Conservation (phyloP, 2,113 vertebrate species). For the Falcunculus frontatus region DNA sequence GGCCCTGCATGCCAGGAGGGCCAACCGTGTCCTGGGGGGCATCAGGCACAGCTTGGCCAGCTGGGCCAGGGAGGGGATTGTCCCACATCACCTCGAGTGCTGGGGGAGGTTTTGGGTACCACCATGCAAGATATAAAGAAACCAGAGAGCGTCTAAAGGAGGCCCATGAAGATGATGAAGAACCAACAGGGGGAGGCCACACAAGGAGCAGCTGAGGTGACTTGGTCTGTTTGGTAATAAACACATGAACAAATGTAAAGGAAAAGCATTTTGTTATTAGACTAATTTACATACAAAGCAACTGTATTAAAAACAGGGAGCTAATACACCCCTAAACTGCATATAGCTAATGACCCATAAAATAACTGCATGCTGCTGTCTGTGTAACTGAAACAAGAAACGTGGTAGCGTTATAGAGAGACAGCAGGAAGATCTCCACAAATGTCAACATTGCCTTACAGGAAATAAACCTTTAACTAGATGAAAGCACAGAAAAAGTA, state of each 20-base stretch:
- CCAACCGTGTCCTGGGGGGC: fast-evolving
- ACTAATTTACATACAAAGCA: background rate
- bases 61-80: fast-evolving
- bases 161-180: background rate
- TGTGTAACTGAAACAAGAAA: background rate
- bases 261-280: background rate
- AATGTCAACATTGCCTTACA: background rate
- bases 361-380: background rate
- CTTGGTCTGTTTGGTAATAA: background rate
- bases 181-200: background rate
- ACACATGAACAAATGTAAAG: background rate
- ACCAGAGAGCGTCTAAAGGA: background rate
- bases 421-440: background rate
- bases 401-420: background rate
- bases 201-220: fast-evolving
- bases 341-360: background rate
- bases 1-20: background rate
- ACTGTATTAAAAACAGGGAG: background rate
- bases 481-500: background rate
- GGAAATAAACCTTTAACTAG: background rate
- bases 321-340: background rate
- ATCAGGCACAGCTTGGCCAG: background rate
- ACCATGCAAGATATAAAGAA: background rate
- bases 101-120: background rate
- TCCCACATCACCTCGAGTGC: fast-evolving